phyloP scores from a whole-genome alignment of 2,888 invertebrate genomes.

The Lepidochrysops patricia region DNA sequence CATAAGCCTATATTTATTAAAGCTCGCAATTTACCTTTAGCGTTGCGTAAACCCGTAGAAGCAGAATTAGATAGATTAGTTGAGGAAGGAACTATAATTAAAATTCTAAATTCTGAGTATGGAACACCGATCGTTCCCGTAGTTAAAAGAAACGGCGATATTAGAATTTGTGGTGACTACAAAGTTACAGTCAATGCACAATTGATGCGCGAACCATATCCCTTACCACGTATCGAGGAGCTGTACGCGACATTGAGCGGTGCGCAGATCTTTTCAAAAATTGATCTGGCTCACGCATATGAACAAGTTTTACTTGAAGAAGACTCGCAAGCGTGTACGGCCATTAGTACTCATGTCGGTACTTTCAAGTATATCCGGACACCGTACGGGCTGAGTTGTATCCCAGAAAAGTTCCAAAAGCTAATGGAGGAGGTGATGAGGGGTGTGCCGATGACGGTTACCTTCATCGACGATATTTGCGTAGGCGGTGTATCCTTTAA shows the following conservation, averaged over 20 bases:
- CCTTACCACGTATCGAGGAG: slow-evolving; percentile 22
- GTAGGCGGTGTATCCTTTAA: slow-evolving; percentile 17
- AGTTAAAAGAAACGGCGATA: slow-evolving; percentile 18
- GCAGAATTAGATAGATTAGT: slow-evolving; percentile 28
- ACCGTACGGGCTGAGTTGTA: slow-evolving; percentile 23
- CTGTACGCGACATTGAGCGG: slow-evolving; percentile 26
- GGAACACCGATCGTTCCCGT: slow-evolving; percentile 29
- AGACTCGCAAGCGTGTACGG: slow-evolving; percentile 23
- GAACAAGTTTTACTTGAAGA: slow-evolving; percentile 23
- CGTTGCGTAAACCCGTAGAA: slow-evolving; percentile 25
- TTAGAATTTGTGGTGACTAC: slow-evolving; percentile 28
- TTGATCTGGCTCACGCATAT: slow-evolving; percentile 27
- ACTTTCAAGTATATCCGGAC: slow-evolving; percentile 25
- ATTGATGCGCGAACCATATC: slow-evolving; percentile 13
- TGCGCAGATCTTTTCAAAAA: slow-evolving; percentile 27
- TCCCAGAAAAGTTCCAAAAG: slow-evolving; percentile 27
- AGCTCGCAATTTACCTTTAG: slow-evolving; percentile 26
- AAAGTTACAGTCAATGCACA: slow-evolving; percentile 27
- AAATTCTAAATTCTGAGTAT: slow-evolving; percentile 28
- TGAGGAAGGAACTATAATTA: slow-evolving; percentile 24
- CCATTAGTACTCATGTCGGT: slow-evolving; percentile 25
- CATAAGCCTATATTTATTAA: slow-evolving; percentile 19
- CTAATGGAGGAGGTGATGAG: slow-evolving; percentile 22
- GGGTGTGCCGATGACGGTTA: slow-evolving; percentile 18
- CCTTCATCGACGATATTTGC: slow-evolving; percentile 24